Evolutionary conservation across 2,113 vertebrate genomes (phyloP).

Genomic region (Actinemys pallida): DNA sequence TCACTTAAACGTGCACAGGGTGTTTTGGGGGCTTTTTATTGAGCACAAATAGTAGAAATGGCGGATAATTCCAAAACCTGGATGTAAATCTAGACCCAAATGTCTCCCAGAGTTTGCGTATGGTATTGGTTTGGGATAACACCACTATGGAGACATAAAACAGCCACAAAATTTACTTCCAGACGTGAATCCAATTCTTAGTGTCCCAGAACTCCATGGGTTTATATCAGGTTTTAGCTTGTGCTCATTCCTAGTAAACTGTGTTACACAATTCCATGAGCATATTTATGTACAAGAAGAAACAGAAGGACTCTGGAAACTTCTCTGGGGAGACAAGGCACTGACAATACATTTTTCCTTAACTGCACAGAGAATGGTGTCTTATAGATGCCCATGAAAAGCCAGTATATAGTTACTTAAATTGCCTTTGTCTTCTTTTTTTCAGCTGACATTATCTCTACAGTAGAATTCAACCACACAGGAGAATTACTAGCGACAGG

Average conservation of each 20-base stretch:
- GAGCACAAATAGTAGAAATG: not conserved
- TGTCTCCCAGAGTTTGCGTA: not conserved
- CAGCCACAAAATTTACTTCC: not conserved
- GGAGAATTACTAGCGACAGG: slow-evolving; percentile 98
- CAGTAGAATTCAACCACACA: slow-evolving; percentile 99
- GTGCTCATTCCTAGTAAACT: not conserved
- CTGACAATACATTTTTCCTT: not conserved
- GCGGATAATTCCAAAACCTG: not conserved
- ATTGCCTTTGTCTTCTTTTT: slow-evolving; percentile 84
- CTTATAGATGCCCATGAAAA: slow-evolving; percentile 57
- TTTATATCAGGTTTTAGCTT: not conserved
- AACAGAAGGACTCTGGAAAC: slow-evolving; percentile 35
- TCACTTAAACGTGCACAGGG: not conserved
- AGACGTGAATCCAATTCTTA: not conserved
- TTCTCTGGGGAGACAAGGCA: slow-evolving; percentile 25
- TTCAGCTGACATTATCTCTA: slow-evolving; percentile 99
- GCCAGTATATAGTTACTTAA: slow-evolving; percentile 72
- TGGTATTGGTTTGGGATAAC: not conserved
- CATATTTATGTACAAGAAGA: not conserved
- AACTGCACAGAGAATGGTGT: slow-evolving; percentile 41
- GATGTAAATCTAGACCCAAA: not conserved
- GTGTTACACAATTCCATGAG: not conserved
- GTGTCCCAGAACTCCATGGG: not conserved
- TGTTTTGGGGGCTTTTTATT: not conserved
- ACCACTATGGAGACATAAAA: not conserved